Percentiles rank a stretch among this genome's conserved stretches.
These are phyloP conservation scores for Delphinus delphis DNA, from an alignment of 2,113 vertebrate genomes.

Conservation along the genomic window DNA sequence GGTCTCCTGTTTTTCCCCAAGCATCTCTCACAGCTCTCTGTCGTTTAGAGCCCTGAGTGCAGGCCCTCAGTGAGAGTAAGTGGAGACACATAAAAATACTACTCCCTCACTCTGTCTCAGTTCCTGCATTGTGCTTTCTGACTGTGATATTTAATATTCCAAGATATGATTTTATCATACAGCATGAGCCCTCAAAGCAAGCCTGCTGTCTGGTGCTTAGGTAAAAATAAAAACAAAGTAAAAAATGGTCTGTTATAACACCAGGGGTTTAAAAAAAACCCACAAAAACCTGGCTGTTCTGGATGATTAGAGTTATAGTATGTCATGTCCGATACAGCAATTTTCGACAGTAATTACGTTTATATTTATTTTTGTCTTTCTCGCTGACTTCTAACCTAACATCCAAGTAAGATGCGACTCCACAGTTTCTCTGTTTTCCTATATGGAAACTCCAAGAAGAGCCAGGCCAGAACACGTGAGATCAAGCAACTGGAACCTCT, in stretches of 20 bases:
- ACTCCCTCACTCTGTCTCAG: background rate
- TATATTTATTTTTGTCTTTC: background rate
- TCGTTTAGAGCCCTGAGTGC: background rate
- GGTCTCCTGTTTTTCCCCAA: background rate
- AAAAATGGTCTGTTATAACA: background rate
- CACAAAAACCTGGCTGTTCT: background rate
- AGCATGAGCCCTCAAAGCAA: background rate
- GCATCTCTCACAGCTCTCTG: background rate
- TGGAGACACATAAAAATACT: background rate
- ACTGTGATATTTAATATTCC: background rate
- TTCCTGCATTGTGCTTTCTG: background rate
- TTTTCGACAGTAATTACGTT: background rate
- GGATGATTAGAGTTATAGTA: background rate
- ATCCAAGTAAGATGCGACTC: background rate
- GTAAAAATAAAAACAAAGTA: background rate
- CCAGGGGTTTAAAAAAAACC: background rate
- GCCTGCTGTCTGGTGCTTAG: background rate
- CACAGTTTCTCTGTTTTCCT: background rate
- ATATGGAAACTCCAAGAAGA: background rate
- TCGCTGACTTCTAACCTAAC: background rate
- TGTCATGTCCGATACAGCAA: too few relatives aligned
- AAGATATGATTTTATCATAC: background rate
- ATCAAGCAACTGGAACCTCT: background rate
- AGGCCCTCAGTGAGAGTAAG: background rate
- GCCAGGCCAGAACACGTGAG: background rate